These are phyloP conservation scores for Drosophila ananassae DNA, from an alignment of 1,140 invertebrate genomes.

Conservation along the genomic window DNA sequence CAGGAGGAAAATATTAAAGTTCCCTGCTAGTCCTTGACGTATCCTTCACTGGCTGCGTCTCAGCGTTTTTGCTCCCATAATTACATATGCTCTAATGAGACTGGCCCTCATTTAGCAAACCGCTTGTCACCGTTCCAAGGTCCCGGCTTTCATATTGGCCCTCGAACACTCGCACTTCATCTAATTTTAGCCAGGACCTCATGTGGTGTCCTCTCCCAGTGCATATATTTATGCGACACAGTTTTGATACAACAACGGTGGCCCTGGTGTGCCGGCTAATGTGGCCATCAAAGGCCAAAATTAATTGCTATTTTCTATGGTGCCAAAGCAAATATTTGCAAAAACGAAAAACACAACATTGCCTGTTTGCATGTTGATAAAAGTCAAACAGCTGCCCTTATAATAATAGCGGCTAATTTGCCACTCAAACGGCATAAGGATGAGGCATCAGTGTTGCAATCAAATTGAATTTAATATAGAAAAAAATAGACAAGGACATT, in stretches of 20 bases:
- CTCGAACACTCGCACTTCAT: conserved; percentile 8
- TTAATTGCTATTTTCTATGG: conserved; percentile 65
- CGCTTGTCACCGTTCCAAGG: conserved; percentile 10
- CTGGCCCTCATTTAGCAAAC: conserved; percentile 10
- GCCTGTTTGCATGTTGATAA: conserved; percentile 46
- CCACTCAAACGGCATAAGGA: conserved; percentile 1
- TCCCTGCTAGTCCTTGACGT: conserved; percentile 26
- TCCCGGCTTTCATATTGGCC: conserved; percentile 11
- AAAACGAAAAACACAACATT: conserved; percentile 18
- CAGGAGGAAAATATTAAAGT: conserved; percentile 24
- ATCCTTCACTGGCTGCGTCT: conserved; percentile 11
- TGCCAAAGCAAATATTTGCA: conserved; percentile 43
- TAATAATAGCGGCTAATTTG: conserved; percentile 21
- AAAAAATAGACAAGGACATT: no score
- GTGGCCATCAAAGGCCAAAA: conserved; percentile 65
- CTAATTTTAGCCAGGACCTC: conserved; percentile 68
- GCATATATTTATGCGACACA: conserved; percentile 44
- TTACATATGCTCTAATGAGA: conserved; percentile 53
- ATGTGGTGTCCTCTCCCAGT: conserved; percentile 30
- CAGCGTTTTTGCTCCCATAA: conserved; percentile 42
- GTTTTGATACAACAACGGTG: conserved; percentile 44
- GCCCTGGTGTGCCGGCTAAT: conserved; percentile 50
- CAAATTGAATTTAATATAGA: not conserved
- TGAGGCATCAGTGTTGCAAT: not conserved
- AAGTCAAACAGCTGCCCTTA: conserved; percentile 37